Evolutionary conservation across 2,797 vertebrate species (phyloP).

Genomic region (Cyprinella venusta): DNA sequence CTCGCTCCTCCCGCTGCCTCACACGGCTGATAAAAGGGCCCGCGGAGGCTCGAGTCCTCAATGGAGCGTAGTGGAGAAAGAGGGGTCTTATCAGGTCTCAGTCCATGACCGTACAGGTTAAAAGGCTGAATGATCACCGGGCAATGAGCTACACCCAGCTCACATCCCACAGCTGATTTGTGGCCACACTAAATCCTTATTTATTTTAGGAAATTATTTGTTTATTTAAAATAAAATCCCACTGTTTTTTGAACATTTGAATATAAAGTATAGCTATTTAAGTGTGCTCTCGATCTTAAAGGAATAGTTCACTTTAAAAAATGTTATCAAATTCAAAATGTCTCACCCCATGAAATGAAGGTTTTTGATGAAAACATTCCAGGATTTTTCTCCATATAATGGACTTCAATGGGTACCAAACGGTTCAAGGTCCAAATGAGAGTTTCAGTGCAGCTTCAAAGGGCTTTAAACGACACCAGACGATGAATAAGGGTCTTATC

Average conservation of each 20-base stretch:
- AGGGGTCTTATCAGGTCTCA: conserved; percentile 40
- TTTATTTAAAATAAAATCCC: too few species aligned
- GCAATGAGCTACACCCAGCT: conserved; percentile 22
- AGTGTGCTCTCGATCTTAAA: background rate
- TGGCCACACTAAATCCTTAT: background rate
- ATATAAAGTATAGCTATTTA: background rate
- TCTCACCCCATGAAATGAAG: too few species aligned
- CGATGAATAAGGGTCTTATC: too few species aligned
- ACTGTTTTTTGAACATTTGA: background rate
- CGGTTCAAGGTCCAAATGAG: too few species aligned
- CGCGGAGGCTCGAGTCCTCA: conserved; percentile 14
- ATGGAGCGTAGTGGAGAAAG: conserved; percentile 26
- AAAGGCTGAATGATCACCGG: conserved; percentile 35
- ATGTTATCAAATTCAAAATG: too few species aligned
- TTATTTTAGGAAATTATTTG: background rate
- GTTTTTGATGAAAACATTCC: too few species aligned
- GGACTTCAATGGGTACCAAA: too few species aligned
- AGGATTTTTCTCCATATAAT: too few species aligned
- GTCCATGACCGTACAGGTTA: conserved; percentile 34
- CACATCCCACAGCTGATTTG: conserved; percentile 10
- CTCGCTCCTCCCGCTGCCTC: conserved; percentile 35
- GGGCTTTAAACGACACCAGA: too few species aligned
- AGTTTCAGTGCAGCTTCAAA: too few species aligned
- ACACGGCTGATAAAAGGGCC: conserved; percentile 56
- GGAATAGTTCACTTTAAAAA: too few species aligned